Conservation (phyloP, 2,113 vertebrate species). For the Elaphurus davidianus region DNA sequence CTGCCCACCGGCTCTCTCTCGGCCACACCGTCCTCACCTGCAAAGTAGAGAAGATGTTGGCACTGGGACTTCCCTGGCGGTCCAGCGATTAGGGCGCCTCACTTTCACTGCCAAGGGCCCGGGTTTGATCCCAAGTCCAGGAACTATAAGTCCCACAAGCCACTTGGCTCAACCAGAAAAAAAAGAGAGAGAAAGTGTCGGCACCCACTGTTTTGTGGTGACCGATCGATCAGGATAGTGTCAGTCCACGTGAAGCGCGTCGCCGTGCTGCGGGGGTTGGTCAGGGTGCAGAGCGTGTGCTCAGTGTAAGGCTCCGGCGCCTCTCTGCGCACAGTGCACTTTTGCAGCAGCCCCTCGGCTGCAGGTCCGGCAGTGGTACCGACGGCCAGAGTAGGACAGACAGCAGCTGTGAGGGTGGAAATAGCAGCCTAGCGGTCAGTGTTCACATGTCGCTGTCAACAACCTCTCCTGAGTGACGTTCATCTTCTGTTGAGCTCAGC, state of each 20-base stretch:
- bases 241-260: fast-evolving
- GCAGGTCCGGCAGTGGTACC: fast-evolving
- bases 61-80: neutral
- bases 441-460: fast-evolving
- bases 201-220: neutral
- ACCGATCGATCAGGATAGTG: fast-evolving
- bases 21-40: neutral
- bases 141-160: neutral
- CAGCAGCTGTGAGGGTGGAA: fast-evolving
- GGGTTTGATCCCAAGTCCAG: neutral
- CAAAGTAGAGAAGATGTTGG: neutral
- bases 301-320: neutral
- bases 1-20: neutral
- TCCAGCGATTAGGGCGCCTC: neutral
- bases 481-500: neutral
- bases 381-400: fast-evolving
- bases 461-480: fast-evolving
- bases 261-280: fast-evolving
- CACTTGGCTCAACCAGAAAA: neutral
- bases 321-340: fast-evolving
- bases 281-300: fast-evolving
- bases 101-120: neutral
- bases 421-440: fast-evolving
- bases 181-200: fast-evolving
- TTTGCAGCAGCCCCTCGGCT: fast-evolving